Evolutionary conservation across 30 jellyfish, hydroid and myxozoan genomes (phyloP).

Genomic region (Mastigias papua): DNA sequence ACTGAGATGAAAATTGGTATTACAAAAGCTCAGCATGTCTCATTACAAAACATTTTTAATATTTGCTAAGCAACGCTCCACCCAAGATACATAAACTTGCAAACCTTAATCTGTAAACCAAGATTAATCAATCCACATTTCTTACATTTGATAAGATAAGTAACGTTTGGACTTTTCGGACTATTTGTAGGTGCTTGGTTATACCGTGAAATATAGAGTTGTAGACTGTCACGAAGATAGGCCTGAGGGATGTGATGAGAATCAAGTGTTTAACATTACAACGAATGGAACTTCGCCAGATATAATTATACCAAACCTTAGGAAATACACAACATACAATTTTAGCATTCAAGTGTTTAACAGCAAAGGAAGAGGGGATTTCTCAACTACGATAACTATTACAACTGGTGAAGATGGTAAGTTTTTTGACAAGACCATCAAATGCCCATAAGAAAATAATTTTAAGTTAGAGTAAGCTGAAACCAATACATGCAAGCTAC

Average conservation of each 20-base stretch:
- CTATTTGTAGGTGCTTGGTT: conserved; percentile 38
- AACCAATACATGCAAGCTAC: too few relatives aligned
- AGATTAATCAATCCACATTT: too few relatives aligned
- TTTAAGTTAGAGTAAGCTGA: too few relatives aligned
- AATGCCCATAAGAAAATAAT: too few relatives aligned
- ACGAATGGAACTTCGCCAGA: conserved; percentile 9
- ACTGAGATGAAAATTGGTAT: too few relatives aligned
- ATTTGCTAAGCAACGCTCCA: too few relatives aligned
- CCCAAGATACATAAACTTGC: too few relatives aligned
- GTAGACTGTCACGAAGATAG: conserved; percentile 62
- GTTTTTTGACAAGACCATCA: too few relatives aligned
- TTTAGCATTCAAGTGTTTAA: conserved; percentile 43
- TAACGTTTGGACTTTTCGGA: neutral
- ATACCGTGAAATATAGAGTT: conserved; percentile 45
- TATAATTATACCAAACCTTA: conserved; percentile 1
- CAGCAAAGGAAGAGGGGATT: conserved; percentile 68
- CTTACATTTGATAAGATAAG: neutral
- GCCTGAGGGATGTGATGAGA: conserved; percentile 65
- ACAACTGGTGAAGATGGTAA: conserved; percentile 69
- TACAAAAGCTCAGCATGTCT: too few relatives aligned
- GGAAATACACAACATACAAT: conserved; percentile 47
- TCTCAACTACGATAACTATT: conserved; percentile 12
- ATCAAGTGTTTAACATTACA: conserved; percentile 42
- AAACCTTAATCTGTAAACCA: neutral
- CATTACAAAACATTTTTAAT: too few relatives aligned